These are phyloP conservation scores for Hirundo rustica DNA, from an alignment of 2,797 vertebrate species.

Conservation along the genomic window DNA sequence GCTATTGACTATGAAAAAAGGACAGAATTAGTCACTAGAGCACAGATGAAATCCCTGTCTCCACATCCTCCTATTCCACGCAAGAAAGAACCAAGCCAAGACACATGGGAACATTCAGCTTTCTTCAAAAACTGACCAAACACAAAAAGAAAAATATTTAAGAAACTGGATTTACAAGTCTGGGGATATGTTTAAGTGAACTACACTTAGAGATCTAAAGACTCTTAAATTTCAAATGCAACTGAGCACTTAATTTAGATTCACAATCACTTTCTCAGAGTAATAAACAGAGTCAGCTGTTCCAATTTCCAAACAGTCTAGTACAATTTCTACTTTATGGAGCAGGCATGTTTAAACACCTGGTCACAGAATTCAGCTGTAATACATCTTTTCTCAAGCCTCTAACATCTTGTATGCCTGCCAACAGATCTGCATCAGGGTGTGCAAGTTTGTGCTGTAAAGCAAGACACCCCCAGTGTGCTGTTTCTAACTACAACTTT, in stretches of 20 bases:
- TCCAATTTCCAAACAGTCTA: neutral
- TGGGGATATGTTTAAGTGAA: neutral
- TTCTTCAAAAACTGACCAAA: neutral
- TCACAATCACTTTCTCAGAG: neutral
- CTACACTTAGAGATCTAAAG: neutral
- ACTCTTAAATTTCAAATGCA: neutral
- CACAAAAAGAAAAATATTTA: neutral
- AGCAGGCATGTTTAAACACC: neutral
- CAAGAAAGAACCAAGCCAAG: neutral
- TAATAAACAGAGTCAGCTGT: neutral
- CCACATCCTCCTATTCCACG: neutral
- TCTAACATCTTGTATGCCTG: neutral
- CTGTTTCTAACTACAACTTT: neutral
- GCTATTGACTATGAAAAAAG: slow-evolving; percentile 86
- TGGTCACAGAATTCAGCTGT: neutral
- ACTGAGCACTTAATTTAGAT: neutral
- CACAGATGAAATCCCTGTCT: neutral
- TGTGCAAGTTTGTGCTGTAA: neutral
- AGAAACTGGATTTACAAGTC: neutral
- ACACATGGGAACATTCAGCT: neutral
- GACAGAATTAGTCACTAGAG: neutral
- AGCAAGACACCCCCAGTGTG: neutral
- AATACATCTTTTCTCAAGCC: neutral
- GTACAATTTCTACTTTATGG: neutral
- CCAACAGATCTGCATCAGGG: neutral